phyloP scores from a whole-genome alignment of 2,888 invertebrate species.

The Troides oblongomaculatus region DNA sequence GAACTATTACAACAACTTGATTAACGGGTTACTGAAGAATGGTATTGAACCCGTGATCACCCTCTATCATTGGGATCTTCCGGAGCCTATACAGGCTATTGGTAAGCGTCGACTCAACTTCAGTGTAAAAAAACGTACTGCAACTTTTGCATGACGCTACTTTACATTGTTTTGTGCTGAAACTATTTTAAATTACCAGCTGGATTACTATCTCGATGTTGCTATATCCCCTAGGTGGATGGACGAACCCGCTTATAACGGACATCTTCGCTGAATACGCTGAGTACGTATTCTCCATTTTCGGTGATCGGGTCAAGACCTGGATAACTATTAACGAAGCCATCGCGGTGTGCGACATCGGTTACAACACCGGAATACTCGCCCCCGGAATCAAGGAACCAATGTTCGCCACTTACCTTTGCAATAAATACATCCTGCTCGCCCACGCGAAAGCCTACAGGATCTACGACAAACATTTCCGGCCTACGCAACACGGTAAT shows the following conservation, averaged over 20 bases:
- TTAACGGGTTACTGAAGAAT: constrained; percentile 80
- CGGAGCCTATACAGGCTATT: constrained; percentile 55
- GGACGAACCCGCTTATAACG: constrained; percentile 80
- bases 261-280: constrained; percentile 33
- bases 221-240: constrained; percentile 71
- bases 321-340: constrained; percentile 83
- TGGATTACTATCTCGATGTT: not conserved
- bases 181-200: not conserved
- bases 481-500: constrained; percentile 14
- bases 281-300: constrained; percentile 59
- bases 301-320: constrained; percentile 78
- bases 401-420: constrained; percentile 10
- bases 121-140: too few species aligned
- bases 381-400: constrained; percentile 48
- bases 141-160: not conserved
- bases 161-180: not conserved
- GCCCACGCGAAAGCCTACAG: constrained; percentile 27
- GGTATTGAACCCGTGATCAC: constrained; percentile 82
- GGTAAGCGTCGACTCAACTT: constrained; percentile 31
- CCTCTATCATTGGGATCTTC: constrained; percentile 81
- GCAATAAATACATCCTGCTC: constrained; percentile 20
- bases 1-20: constrained; percentile 84
- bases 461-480: constrained; percentile 21
- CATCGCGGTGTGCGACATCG: constrained; percentile 48
- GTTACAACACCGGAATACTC: constrained; percentile 49